Percentiles rank a stretch among this genome's conserved stretches.
Evolutionary conservation across 2,113 vertebrate genomes (phyloP).

Genomic region (Channa argus): DNA sequence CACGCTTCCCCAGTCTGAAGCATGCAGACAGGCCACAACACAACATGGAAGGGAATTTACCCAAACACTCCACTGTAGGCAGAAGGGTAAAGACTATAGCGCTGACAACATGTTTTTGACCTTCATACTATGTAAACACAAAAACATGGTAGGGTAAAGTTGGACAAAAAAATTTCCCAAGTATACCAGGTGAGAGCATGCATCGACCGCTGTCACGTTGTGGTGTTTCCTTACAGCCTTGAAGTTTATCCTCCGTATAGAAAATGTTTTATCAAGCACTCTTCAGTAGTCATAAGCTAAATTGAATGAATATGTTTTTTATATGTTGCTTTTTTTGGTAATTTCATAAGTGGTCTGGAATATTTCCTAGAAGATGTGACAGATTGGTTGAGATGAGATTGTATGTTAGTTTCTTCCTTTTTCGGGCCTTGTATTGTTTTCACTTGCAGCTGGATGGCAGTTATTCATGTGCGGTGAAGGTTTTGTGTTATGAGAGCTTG

Average conservation of each 20-base stretch:
- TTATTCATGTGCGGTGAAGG: conserved; percentile 34
- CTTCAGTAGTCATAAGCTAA: conserved; percentile 9
- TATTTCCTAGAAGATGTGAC: conserved; percentile 11
- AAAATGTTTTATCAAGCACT: conserved; percentile 1
- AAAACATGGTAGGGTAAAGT: not conserved
- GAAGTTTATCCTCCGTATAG: conserved; percentile 20
- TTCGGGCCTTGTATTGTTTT: conserved; percentile 28
- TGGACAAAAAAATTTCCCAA: conserved; percentile 4
- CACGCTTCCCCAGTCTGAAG: conserved; percentile 37
- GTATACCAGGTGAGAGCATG: conserved; percentile 23
- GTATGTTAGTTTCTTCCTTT: conserved; percentile 35
- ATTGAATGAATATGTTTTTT: conserved; percentile 19
- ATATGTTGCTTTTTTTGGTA: not conserved
- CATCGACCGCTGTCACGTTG: conserved; percentile 29
- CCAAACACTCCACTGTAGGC: conserved; percentile 27
- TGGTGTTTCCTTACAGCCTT: conserved; percentile 14
- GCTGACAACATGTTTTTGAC: conserved; percentile 24
- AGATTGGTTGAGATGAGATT: conserved; percentile 20
- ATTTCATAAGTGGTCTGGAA: conserved; percentile 3
- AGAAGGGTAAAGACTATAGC: conserved; percentile 11
- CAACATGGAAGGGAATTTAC: conserved; percentile 45
- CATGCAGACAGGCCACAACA: conserved; percentile 61
- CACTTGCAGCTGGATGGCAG: conserved; percentile 39
- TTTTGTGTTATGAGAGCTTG: conserved; percentile 46
- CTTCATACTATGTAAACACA: conserved; percentile 28